A percentile compares a stretch with the other conserved stretches of the same genome.
Evolutionary conservation across 2,888 invertebrate genomes (phyloP).

Genomic region (Stenolophus ochropezus): DNA sequence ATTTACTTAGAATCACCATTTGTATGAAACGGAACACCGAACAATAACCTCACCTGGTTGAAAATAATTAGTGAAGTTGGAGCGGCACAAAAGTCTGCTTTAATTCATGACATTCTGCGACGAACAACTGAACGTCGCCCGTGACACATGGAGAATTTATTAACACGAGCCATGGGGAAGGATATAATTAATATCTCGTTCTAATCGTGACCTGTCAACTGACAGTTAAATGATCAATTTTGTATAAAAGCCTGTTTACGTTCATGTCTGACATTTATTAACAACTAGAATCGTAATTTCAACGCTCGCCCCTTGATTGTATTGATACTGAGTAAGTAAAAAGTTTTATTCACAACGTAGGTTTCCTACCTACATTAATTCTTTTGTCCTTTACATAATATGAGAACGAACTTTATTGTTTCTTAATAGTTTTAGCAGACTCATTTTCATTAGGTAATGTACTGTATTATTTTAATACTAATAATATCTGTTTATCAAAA

Average conservation of each 20-base stretch:
- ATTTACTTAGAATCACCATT: background rate
- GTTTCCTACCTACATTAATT: background rate
- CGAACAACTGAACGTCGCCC: background rate
- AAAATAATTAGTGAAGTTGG: conserved; percentile 30
- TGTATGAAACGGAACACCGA: background rate
- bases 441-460: no score
- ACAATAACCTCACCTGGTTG: conserved; percentile 32
- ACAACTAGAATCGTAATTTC: conserved; percentile 37
- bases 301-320: background rate
- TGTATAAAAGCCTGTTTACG: conserved; percentile 40
- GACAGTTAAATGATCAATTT: conserved; percentile 49
- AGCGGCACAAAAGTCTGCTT: conserved; percentile 5
- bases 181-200: conserved; percentile 46
- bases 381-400: no score
- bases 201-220: conserved; percentile 31
- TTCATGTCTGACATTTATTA: conserved; percentile 43
- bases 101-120: conserved; percentile 4
- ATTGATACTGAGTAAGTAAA: background rate
- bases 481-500: no score
- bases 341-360: background rate
- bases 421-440: no score
- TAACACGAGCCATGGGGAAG: conserved; percentile 23
- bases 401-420: no score
- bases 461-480: no score
- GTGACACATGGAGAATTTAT: conserved; percentile 46